These are phyloP conservation scores for Pteronura brasiliensis DNA, from an alignment of 2,113 vertebrate genomes.

Conservation along the genomic window DNA sequence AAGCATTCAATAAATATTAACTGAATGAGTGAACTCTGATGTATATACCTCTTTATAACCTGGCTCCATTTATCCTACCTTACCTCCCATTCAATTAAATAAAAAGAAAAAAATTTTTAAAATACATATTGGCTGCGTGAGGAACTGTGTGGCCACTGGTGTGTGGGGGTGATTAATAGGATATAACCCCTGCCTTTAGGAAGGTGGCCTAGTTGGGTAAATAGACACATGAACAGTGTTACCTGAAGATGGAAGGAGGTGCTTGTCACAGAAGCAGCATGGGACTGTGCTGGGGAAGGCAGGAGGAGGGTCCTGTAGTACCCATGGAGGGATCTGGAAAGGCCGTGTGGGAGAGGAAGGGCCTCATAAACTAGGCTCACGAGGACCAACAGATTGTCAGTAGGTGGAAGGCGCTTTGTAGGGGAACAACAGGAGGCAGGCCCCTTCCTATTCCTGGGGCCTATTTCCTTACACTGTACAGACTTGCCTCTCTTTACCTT, in stretches of 20 bases:
- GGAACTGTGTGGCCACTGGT: neutral
- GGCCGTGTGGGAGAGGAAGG: neutral
- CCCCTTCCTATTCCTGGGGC: neutral
- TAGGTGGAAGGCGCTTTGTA: neutral
- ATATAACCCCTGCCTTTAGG: neutral
- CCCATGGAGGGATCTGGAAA: neutral
- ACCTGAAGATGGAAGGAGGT: neutral
- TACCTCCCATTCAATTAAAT: neutral
- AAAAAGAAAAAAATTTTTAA: neutral
- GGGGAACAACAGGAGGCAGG: neutral
- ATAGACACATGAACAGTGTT: neutral
- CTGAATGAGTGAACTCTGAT: neutral
- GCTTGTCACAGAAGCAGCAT: neutral
- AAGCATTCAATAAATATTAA: constrained; percentile 1
- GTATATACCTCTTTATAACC: neutral
- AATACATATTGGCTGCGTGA: neutral
- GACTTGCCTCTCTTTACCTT: neutral
- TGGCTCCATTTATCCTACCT: constrained; percentile 19
- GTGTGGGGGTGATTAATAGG: neutral
- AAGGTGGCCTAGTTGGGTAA: neutral
- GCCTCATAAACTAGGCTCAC: neutral
- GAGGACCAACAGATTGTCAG: neutral
- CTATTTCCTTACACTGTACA: neutral
- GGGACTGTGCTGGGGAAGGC: neutral
- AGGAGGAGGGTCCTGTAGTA: neutral